phyloP scores from a whole-genome alignment of 2,113 vertebrate species.

The Pycnonotus jocosus region DNA sequence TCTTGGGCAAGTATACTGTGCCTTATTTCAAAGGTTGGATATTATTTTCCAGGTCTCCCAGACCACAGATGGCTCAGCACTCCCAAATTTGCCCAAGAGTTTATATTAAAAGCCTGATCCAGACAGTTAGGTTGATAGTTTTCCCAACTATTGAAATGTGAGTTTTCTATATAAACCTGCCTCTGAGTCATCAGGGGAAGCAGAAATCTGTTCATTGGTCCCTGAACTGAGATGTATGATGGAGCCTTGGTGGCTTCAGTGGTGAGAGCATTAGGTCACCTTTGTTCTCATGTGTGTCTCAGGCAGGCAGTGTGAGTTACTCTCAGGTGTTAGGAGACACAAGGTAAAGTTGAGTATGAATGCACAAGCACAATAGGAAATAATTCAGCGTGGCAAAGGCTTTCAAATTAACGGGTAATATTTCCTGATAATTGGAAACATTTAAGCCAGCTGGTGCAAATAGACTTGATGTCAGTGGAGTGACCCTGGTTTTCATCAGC shows the following conservation, averaged over 20 bases:
- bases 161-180: not conserved
- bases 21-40: not conserved
- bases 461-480: not conserved
- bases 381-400: not conserved
- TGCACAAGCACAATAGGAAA: not conserved
- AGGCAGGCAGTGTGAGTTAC: not conserved
- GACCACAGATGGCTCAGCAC: not conserved
- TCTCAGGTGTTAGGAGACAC: not conserved
- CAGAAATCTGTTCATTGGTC: not conserved
- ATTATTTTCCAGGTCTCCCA: not conserved
- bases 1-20: not conserved
- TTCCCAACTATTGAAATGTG: not conserved
- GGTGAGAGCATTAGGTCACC: not conserved
- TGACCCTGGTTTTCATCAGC: conserved; percentile 26
- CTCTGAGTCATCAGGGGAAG: not conserved
- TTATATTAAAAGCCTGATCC: not conserved
- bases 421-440: conserved; percentile 30
- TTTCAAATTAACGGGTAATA: not conserved
- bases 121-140: not conserved
- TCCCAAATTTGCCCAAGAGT: not conserved
- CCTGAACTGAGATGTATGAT: not conserved
- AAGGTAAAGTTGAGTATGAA: not conserved
- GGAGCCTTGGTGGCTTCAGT: not conserved
- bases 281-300: not conserved
- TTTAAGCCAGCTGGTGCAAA: conserved; percentile 10